Evolutionary conservation across 2,113 vertebrate genomes (phyloP).

Genomic region (Tetraodon nigroviridis): DNA sequence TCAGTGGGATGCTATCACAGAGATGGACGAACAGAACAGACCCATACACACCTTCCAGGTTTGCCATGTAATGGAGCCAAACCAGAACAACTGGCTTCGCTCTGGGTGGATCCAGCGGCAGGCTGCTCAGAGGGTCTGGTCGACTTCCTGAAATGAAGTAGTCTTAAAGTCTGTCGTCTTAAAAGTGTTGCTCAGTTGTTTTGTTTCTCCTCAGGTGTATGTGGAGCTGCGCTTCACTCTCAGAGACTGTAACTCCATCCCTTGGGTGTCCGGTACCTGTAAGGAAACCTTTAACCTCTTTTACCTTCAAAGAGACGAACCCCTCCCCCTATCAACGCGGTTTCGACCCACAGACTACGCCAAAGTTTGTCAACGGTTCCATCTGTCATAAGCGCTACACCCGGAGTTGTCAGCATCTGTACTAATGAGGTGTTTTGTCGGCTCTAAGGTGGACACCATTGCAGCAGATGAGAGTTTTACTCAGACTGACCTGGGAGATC

Average conservation of each 20-base stretch:
- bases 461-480: constrained; percentile 98
- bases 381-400: background rate
- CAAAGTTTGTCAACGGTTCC: constrained; percentile 64
- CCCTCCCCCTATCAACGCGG: constrained; percentile 73
- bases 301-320: constrained; percentile 89
- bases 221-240: constrained; percentile 97
- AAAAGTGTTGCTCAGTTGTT: background rate
- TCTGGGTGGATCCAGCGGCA: constrained; percentile 94
- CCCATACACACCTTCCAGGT: constrained; percentile 99
- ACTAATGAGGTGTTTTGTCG: constrained; percentile 3
- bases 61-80: constrained; percentile 96
- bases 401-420: background rate
- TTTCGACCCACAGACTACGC: constrained; percentile 86
- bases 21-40: constrained; percentile 96
- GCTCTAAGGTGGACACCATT: constrained; percentile 89
- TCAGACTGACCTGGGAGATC: constrained; percentile 95
- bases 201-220: constrained; percentile 64
- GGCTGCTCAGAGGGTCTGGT: constrained; percentile 85
- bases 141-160: constrained; percentile 1
- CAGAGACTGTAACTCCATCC: constrained; percentile 97
- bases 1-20: constrained; percentile 98
- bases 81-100: constrained; percentile 98
- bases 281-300: constrained; percentile 98
- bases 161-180: background rate
- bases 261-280: constrained; percentile 94